Percentiles rank a stretch among this genome's conserved stretches.
phyloP scores from a whole-genome alignment of 2,797 vertebrate species.

The Thamnophis elegans region DNA sequence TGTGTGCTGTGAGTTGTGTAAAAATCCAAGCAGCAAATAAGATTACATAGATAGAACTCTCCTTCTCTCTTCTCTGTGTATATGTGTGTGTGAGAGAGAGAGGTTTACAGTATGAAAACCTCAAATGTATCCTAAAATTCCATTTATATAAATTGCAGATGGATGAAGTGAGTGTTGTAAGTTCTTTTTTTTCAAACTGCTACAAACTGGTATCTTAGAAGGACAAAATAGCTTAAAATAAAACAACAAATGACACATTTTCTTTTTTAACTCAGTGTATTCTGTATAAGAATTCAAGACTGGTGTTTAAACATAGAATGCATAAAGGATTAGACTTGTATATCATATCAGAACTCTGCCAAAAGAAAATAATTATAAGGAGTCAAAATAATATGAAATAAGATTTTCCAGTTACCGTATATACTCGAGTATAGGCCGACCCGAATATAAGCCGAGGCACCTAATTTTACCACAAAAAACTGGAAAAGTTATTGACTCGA shows the following conservation, averaged over 20 bases:
- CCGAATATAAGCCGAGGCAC: no score
- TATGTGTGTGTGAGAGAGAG: neutral
- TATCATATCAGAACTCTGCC: neutral
- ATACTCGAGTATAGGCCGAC: no score
- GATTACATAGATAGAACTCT: neutral
- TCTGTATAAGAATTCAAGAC: neutral
- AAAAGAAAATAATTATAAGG: neutral
- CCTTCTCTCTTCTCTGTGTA: neutral
- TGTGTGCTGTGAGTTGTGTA: neutral
- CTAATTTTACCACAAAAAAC: no score
- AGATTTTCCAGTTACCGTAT: neutral
- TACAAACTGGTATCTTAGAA: neutral
- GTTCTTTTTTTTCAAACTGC: neutral
- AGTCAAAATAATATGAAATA: neutral
- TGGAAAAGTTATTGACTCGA: no score
- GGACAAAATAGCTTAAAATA: neutral
- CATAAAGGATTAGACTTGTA: neutral
- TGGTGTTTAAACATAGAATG: neutral
- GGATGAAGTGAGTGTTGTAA: neutral
- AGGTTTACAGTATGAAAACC: neutral
- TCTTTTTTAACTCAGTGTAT: neutral
- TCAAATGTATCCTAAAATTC: neutral
- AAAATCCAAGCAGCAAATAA: neutral
- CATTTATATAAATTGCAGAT: neutral
- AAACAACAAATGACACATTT: neutral